Evolutionary conservation across 2,797 vertebrate genomes (phyloP).

Genomic region (Syndactyla subalaris): DNA sequence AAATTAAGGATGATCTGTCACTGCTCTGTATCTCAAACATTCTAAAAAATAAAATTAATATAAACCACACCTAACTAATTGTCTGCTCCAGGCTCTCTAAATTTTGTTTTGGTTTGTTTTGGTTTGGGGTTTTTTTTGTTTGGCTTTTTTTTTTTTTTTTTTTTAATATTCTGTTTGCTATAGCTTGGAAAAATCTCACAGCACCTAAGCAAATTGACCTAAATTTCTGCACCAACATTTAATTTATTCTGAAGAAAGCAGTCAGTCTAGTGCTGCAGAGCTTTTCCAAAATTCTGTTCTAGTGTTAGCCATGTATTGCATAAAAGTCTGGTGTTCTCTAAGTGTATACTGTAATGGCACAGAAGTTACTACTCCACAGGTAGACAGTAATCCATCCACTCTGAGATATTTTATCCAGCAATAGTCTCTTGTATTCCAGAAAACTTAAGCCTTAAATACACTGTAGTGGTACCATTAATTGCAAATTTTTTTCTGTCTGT

Average conservation of each 20-base stretch:
- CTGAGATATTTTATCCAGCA: background rate
- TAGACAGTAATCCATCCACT: background rate
- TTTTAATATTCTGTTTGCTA: background rate
- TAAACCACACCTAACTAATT: background rate
- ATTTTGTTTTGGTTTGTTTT: too few relatives aligned
- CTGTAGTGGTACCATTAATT: background rate
- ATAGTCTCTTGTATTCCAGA: background rate
- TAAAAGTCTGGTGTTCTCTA: background rate
- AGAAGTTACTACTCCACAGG: background rate
- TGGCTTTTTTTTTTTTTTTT: background rate
- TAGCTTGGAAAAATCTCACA: background rate
- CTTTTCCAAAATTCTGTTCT: background rate
- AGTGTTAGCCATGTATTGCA: background rate
- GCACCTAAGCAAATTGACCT: background rate
- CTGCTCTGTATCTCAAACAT: background rate
- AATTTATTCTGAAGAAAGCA: background rate
- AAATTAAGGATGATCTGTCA: background rate
- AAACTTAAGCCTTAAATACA: background rate
- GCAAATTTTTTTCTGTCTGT: background rate
- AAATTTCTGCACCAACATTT: background rate
- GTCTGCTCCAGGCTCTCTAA: background rate
- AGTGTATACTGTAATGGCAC: background rate
- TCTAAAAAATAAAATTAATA: background rate
- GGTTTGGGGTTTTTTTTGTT: background rate
- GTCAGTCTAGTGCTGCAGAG: background rate